Evolutionary conservation across 2,888 invertebrate species (phyloP).

Genomic region (Pachycephus smyrnensis): DNA sequence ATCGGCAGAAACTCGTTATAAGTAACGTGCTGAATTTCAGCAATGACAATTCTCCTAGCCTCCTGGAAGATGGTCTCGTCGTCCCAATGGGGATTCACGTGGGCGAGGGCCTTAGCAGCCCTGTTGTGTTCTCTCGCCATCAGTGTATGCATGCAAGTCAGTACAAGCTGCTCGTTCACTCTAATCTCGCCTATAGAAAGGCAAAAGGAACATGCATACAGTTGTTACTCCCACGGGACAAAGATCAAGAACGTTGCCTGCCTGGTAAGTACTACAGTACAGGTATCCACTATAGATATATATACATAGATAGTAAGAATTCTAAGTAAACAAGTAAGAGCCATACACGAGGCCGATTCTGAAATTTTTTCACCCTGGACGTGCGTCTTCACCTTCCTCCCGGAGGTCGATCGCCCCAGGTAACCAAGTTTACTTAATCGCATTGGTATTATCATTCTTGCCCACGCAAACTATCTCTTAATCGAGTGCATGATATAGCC

Average conservation of each 20-base stretch:
- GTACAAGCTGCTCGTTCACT: slow-evolving; percentile 90
- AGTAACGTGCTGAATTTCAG: slow-evolving; percentile 89
- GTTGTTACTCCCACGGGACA: neutral
- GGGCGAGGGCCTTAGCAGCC: slow-evolving; percentile 79
- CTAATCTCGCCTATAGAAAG: slow-evolving; percentile 82
- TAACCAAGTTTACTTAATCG: neutral
- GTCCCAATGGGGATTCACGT: slow-evolving; percentile 92
- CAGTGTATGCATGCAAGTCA: slow-evolving; percentile 92
- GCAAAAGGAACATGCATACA: slow-evolving; percentile 4
- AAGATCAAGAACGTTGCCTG: neutral
- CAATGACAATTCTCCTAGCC: slow-evolving; percentile 85
- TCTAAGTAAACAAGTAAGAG: neutral
- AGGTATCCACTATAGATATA: neutral
- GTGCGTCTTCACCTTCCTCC: neutral
- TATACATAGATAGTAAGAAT: neutral
- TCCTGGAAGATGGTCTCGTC: slow-evolving; percentile 93
- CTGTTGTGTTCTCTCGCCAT: slow-evolving; percentile 94
- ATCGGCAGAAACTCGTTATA: slow-evolving; percentile 93
- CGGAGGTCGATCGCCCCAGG: neutral
- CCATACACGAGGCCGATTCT: neutral
- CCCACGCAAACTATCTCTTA: neutral
- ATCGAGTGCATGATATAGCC: neutral
- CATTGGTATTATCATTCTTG: neutral
- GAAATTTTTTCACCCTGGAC: neutral
- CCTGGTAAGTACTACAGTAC: neutral